Percentiles rank a stretch among this genome's conserved stretches.
Conservation (phyloP, 2,888 invertebrate genomes). For the Lycia hirtaria region DNA sequence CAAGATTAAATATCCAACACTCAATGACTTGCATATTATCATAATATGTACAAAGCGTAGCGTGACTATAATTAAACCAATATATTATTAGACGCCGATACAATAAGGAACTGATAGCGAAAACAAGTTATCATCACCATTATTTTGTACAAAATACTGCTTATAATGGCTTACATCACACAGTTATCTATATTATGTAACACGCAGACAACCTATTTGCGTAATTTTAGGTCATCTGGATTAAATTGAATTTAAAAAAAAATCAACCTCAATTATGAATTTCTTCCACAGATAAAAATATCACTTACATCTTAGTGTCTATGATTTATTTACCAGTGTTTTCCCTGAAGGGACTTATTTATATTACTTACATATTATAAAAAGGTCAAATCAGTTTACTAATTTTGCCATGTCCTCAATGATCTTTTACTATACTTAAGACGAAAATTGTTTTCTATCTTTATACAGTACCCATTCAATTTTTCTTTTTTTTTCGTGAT, state of each 20-base stretch:
- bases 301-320: too few species aligned
- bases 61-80: conserved; percentile 7
- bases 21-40: neutral
- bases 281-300: too few species aligned
- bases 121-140: conserved; percentile 3
- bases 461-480: too few species aligned
- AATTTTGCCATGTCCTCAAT: too few species aligned
- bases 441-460: too few species aligned
- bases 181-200: neutral
- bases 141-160: conserved; percentile 13
- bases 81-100: neutral
- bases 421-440: too few species aligned
- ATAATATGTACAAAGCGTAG: neutral
- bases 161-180: conserved; percentile 15
- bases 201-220: neutral
- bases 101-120: conserved; percentile 4
- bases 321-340: too few species aligned
- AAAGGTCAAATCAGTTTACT: too few species aligned
- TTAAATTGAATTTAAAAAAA: neutral
- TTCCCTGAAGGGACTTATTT: too few species aligned
- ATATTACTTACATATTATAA: too few species aligned
- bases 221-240: neutral
- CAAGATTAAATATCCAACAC: neutral
- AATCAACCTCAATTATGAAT: too few species aligned
- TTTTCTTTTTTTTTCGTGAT: too few species aligned